These are phyloP conservation scores for Bombus waltoni DNA, from an alignment of 1,140 invertebrate species.

Conservation along the genomic window DNA sequence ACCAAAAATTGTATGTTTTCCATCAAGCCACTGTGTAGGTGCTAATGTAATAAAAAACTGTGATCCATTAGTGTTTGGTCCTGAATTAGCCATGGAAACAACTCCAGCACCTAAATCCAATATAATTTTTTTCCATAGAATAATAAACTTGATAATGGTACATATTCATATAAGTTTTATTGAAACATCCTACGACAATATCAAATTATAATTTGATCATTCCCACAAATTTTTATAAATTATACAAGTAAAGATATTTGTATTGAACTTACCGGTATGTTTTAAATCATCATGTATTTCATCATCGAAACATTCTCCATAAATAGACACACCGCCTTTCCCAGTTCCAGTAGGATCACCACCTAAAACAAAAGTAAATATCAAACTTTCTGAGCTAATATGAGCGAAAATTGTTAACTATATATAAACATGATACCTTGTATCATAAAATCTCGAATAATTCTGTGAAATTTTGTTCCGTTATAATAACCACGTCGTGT, in stretches of 20 bases:
- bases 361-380: slow-evolving; percentile 73
- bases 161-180: neutral
- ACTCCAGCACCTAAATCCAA: slow-evolving; percentile 87
- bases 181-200: neutral
- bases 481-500: slow-evolving; percentile 97
- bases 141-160: neutral
- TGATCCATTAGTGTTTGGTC: slow-evolving; percentile 97
- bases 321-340: slow-evolving; percentile 97
- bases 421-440: slow-evolving; percentile 84
- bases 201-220: neutral
- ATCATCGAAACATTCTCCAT: slow-evolving; percentile 97
- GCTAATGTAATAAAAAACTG: slow-evolving; percentile 99
- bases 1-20: slow-evolving; percentile 98
- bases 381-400: no score
- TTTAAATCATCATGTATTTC: slow-evolving; percentile 97
- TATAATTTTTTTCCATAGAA: slow-evolving; percentile 34
- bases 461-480: slow-evolving; percentile 97
- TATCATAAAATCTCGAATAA: slow-evolving; percentile 99
- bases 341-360: slow-evolving; percentile 97
- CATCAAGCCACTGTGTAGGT: slow-evolving; percentile 98
- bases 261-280: slow-evolving; percentile 89
- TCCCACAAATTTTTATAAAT: neutral
- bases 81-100: slow-evolving; percentile 95
- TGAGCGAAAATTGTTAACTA: no score
- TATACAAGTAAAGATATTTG: neutral